Base-by-base conservation (phyloP, 1,140 invertebrate species). In the Pemphigus obesinymphae region DNA sequence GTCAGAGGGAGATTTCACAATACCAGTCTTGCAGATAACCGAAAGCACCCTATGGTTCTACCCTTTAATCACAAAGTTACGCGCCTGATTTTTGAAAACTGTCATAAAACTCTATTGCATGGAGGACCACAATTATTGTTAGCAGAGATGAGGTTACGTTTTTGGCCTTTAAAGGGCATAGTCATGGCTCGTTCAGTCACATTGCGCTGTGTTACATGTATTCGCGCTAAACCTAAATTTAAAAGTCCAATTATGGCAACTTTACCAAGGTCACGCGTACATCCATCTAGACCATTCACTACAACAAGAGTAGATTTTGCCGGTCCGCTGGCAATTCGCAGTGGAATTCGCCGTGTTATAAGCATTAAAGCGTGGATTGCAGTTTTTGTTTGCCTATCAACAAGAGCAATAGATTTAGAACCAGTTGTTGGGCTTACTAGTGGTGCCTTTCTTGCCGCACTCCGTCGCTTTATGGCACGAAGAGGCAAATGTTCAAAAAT, bases 351-450 rank as follows among this genome's bases (percentile, higher is more conserved):
- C 20, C 29, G 53, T 0, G 23, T 23, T 7, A 13, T n/a, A 31
- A 15, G 13, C 5, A 48, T 26, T 1, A 83, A 83, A 29, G 20
- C 40, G 4, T 83, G 80, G 20, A 45, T 83, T 1, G 58, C 61
- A 0, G 10, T 87, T 0, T 87, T 87, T 70, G 82, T 86, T 1
- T 87, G 86, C 58, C 82, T 86, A n/a, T 23, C 82, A 0, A 86
- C 85, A 3, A 84, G 83, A 70, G 86, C 85, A 5, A 66, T 86
- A n/a, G 86, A 87, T 50, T 43, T 87, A 8, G 86, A 87, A 81
- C 13, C 85, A 5, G 87, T 86, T 0, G 80, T 40, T 8, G 84
- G 85, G 83, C 26, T 86, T 7, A 76, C 85, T 7, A 84, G 84
- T 0, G 83, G 85, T 40, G 66, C 53, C 10, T 86, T 86, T 68